These are phyloP conservation scores for Lasioglossum marginatum DNA, from an alignment of 2,888 invertebrate species.

Conservation along the genomic window DNA sequence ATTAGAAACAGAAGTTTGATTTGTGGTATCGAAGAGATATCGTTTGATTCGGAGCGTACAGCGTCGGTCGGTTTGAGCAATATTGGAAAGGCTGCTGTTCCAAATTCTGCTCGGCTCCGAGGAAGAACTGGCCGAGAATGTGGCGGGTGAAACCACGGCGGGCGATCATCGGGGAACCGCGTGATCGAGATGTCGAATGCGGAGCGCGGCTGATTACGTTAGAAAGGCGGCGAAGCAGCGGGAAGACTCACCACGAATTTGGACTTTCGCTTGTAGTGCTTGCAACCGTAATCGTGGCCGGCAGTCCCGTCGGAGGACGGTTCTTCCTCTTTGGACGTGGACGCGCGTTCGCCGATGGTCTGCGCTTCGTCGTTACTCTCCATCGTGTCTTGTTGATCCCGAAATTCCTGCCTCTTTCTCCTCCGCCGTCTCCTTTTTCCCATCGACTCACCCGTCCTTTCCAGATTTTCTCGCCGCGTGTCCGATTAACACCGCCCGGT, in stretches of 20 bases:
- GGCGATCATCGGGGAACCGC: slow-evolving; percentile 33
- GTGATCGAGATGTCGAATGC: slow-evolving; percentile 40
- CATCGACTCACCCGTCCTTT: slow-evolving; percentile 63
- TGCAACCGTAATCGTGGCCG: slow-evolving; percentile 87
- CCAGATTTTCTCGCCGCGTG: slow-evolving; percentile 57
- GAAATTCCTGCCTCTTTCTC: slow-evolving; percentile 55
- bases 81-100: not conserved
- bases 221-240: slow-evolving; percentile 20
- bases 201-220: slow-evolving; percentile 5
- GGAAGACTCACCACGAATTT: slow-evolving; percentile 91
- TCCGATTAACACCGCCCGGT: slow-evolving; percentile 51
- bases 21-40: not conserved
- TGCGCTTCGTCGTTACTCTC: slow-evolving; percentile 57
- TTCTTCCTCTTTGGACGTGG: slow-evolving; percentile 62
- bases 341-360: slow-evolving; percentile 53
- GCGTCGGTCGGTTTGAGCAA: not conserved
- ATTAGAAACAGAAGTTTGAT: not conserved
- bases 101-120: not conserved
- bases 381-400: slow-evolving; percentile 52
- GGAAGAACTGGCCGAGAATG: not conserved
- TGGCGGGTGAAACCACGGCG: not conserved
- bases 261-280: slow-evolving; percentile 93
- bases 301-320: slow-evolving; percentile 18
- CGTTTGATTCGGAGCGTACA: not conserved
- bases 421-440: slow-evolving; percentile 58